phyloP scores from a whole-genome alignment of 2,888 invertebrate genomes.

The Zygogramma bicolorata region DNA sequence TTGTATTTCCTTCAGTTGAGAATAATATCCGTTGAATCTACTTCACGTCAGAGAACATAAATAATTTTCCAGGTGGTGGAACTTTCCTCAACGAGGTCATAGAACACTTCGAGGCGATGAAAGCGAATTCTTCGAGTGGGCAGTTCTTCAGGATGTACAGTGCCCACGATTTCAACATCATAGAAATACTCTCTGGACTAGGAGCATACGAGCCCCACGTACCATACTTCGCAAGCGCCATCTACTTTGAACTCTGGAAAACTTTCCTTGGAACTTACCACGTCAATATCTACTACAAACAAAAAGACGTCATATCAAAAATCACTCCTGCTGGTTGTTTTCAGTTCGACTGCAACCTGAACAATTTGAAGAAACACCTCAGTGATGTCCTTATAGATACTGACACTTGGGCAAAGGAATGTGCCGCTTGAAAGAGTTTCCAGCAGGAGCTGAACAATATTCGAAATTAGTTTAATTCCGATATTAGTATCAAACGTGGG shows the following conservation, averaged over 20 bases:
- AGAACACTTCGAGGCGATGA: conserved; percentile 26
- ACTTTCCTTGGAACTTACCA: not conserved
- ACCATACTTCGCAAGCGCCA: conserved; percentile 75
- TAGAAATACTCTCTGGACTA: conserved; percentile 76
- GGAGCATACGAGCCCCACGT: conserved; percentile 74
- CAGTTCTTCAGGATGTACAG: conserved; percentile 78
- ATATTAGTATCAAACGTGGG: not conserved
- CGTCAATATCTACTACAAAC: conserved; percentile 37
- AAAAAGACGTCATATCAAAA: conserved; percentile 21
- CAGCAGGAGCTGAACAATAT: not conserved
- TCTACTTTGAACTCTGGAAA: conserved; percentile 77
- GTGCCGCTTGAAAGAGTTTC: not conserved
- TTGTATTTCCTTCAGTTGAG: too few species aligned
- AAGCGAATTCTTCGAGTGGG: not conserved
- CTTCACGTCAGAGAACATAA: too few species aligned
- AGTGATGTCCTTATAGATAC: conserved; percentile 19
- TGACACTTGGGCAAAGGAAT: conserved; percentile 11
- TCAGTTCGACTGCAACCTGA: conserved; percentile 26
- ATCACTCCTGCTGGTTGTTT: conserved; percentile 28
- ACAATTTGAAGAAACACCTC: conserved; percentile 21
- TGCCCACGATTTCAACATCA: conserved; percentile 82
- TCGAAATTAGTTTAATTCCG: not conserved
- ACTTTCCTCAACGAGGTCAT: conserved; percentile 19
- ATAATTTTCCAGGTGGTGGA: conserved; percentile 30
- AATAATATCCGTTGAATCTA: too few species aligned